phyloP scores from a whole-genome alignment of 2,113 vertebrate genomes.

The Anolis sagrei region DNA sequence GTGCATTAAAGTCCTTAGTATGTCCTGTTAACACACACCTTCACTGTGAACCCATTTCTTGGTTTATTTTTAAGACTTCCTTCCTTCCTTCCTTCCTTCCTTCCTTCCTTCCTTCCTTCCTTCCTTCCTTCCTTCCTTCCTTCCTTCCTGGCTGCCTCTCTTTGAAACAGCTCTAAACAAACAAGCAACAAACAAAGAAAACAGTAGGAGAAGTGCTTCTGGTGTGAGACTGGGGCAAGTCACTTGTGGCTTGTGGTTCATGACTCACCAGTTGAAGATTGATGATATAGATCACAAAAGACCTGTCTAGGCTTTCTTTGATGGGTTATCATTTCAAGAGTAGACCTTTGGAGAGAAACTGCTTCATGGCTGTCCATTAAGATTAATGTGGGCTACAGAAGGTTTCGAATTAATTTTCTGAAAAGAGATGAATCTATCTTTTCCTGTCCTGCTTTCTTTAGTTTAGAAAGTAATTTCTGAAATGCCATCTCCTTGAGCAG shows the following conservation, averaged over 20 bases:
- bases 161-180: neutral
- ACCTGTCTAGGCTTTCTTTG: slow-evolving; percentile 26
- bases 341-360: slow-evolving; percentile 28
- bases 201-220: neutral
- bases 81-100: too few species aligned
- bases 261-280: neutral
- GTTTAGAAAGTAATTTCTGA: slow-evolving; percentile 38
- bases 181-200: neutral
- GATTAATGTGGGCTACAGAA: slow-evolving; percentile 37
- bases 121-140: too few species aligned
- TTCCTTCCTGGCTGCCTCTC: too few species aligned
- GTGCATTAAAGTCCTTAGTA: too few species aligned
- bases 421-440: slow-evolving; percentile 35
- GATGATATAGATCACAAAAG: neutral
- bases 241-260: neutral
- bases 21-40: neutral
- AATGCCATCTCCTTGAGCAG: slow-evolving; percentile 51
- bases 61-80: neutral
- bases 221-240: neutral
- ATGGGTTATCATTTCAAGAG: slow-evolving; percentile 3
- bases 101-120: too few species aligned
- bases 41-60: neutral
- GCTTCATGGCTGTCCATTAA: slow-evolving; percentile 18
- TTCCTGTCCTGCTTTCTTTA: slow-evolving; percentile 42
- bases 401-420: slow-evolving; percentile 49